phyloP scores from a whole-genome alignment of 2,113 vertebrate genomes.

The Muntiacus muntjak region DNA sequence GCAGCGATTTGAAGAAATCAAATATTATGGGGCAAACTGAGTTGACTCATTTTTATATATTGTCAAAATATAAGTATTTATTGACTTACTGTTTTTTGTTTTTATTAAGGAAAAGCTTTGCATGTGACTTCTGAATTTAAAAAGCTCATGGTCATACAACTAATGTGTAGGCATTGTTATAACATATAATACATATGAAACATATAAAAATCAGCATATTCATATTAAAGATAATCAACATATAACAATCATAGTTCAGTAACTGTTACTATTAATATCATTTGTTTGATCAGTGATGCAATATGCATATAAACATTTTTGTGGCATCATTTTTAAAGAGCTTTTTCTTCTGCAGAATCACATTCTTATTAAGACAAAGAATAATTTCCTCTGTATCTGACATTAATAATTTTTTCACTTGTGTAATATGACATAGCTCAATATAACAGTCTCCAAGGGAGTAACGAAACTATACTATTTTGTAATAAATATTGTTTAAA shows the following conservation, averaged over 20 bases:
- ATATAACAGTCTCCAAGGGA: background rate
- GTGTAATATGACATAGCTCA: background rate
- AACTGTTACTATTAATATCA: background rate
- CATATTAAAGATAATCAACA: background rate
- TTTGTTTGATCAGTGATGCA: background rate
- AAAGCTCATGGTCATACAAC: background rate
- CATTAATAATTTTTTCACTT: background rate
- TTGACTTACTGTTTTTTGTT: background rate
- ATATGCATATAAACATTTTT: background rate
- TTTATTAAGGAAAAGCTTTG: background rate
- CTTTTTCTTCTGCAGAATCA: background rate
- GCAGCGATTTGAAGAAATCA: background rate
- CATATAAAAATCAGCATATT: background rate
- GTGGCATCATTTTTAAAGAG: background rate
- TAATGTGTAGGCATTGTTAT: background rate
- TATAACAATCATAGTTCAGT: background rate
- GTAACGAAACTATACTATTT: background rate
- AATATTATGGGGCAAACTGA: background rate
- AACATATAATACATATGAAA: background rate
- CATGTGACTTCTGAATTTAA: background rate
- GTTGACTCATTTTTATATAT: background rate
- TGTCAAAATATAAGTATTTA: background rate
- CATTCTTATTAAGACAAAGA: background rate
- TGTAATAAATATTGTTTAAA: background rate
- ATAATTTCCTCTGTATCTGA: background rate